phyloP scores from a whole-genome alignment of 2,113 vertebrate genomes.

The Bubo bubo region DNA sequence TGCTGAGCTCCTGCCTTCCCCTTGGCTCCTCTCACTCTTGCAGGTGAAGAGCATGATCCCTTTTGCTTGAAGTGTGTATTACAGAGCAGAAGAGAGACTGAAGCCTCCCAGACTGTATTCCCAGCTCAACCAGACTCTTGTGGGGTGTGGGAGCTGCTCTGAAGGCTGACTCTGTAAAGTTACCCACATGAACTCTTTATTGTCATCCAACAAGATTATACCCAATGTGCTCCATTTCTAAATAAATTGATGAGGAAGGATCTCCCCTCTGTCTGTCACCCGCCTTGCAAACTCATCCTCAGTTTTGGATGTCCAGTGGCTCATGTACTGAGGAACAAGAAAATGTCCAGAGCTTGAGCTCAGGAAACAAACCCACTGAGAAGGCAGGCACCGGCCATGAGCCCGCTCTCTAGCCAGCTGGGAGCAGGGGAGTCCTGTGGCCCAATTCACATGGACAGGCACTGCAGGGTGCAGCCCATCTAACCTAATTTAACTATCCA shows the following conservation, averaged over 20 bases:
- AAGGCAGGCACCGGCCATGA: accelerated
- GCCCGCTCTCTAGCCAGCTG: accelerated
- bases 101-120: not conserved
- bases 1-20: slow-evolving; percentile 13
- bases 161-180: not conserved
- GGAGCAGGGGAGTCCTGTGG: not conserved
- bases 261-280: not conserved
- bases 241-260: not conserved
- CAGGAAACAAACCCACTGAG: not conserved
- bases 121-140: not conserved
- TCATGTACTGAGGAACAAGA: not conserved
- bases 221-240: not conserved
- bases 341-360: not conserved
- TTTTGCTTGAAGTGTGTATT: slow-evolving; percentile 6
- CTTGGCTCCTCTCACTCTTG: not conserved
- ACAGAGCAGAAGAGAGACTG: not conserved
- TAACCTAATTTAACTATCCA: not conserved
- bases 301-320: not conserved
- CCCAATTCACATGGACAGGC: accelerated
- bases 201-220: not conserved
- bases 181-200: not conserved
- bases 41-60: not conserved
- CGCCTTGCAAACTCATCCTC: not conserved
- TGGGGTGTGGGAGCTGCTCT: not conserved
- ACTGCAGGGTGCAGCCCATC: not conserved